Conservation (phyloP, 2,797 vertebrate genomes). For the Myiotriccus ornatus region DNA sequence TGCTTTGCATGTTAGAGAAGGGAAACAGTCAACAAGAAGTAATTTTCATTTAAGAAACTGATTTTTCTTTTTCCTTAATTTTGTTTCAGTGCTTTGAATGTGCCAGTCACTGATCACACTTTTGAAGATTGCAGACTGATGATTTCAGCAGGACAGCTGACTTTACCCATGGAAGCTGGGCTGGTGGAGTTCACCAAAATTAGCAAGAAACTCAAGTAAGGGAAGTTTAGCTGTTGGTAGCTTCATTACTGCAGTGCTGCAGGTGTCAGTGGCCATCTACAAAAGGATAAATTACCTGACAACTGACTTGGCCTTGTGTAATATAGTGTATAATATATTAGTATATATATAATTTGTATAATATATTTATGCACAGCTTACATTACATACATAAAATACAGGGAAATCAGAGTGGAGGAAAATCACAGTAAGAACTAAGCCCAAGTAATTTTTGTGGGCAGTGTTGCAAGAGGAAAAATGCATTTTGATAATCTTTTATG, state of each 20-base stretch:
- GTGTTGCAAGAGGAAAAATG: not conserved
- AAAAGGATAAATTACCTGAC: not conserved
- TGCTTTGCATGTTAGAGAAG: not conserved
- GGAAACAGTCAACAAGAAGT: not conserved
- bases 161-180: conserved; percentile 96
- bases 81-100: conserved; percentile 80
- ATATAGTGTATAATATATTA: not conserved
- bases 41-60: not conserved
- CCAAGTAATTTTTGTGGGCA: not conserved
- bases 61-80: not conserved
- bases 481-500: not conserved
- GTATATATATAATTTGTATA: not conserved
- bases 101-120: conserved; percentile 93
- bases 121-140: conserved; percentile 97
- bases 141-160: conserved; percentile 95
- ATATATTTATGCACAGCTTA: not conserved
- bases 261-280: not conserved
- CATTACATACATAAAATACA: not conserved
- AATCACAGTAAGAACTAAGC: not conserved
- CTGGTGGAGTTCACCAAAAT: conserved; percentile 98
- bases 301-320: not conserved
- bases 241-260: not conserved
- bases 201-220: conserved; percentile 93
- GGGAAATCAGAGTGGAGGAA: not conserved
- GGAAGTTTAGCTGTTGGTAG: not conserved